phyloP scores from a whole-genome alignment of 1,140 invertebrate genomes.

The Belonocnema kinseyi region DNA sequence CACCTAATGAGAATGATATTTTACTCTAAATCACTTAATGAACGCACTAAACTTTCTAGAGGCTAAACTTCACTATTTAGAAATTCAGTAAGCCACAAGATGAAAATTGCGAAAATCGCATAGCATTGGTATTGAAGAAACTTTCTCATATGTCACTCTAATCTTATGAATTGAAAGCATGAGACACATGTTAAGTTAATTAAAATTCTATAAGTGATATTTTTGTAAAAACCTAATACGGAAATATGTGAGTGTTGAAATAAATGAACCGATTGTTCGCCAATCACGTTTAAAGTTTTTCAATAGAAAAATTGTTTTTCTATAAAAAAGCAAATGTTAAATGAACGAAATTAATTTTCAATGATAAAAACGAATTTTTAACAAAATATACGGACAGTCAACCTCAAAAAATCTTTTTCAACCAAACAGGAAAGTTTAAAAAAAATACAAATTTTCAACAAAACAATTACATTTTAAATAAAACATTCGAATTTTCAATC shows the following conservation, averaged over 20 bases:
- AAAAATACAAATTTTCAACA: no score
- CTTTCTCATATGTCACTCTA: background rate
- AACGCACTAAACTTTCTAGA: slow-evolving; percentile 5
- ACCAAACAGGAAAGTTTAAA: no score
- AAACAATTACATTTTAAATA: no score
- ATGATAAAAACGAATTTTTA: no score
- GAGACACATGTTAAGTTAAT: background rate
- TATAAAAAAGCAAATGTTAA: no score
- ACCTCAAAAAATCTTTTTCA: no score
- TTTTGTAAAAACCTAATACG: background rate
- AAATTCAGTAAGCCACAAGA: slow-evolving; percentile 6
- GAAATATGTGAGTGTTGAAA: background rate
- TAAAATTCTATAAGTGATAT: background rate
- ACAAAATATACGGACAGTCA: no score
- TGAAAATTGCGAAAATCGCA: slow-evolving; percentile 14
- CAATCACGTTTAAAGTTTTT: background rate
- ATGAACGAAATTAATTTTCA: no score
- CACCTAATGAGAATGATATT: slow-evolving; percentile 10
- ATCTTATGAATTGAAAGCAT: background rate
- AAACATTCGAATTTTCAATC: no score
- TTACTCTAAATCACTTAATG: slow-evolving; percentile 20
- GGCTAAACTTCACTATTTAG: background rate
- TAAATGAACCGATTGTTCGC: slow-evolving; percentile 10
- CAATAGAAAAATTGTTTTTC: no score
- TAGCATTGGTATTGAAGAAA: background rate